These are phyloP conservation scores for Peromyscus nudipes DNA, from an alignment of 2,797 vertebrate genomes.

Conservation along the genomic window DNA sequence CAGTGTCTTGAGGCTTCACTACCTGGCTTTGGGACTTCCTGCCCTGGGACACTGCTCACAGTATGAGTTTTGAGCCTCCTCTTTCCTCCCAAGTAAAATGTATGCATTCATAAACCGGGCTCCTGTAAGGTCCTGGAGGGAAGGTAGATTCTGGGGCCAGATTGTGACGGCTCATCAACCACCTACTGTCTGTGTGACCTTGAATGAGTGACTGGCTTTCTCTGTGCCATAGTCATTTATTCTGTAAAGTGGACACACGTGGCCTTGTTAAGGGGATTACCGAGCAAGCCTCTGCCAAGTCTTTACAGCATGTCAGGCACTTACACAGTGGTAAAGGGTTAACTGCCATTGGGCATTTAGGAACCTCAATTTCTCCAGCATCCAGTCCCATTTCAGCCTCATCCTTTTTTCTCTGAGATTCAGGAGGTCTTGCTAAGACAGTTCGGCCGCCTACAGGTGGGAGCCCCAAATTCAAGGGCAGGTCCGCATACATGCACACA, in stretches of 20 bases:
- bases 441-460: background rate
- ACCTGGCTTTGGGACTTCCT: background rate
- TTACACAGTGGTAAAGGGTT: background rate
- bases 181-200: background rate
- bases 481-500: background rate
- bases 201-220: background rate
- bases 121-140: no score
- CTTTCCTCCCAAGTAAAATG: background rate
- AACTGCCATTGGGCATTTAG: background rate
- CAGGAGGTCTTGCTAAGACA: background rate
- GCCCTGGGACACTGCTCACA: background rate
- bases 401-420: background rate
- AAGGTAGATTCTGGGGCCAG: background rate
- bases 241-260: background rate
- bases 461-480: background rate
- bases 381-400: background rate
- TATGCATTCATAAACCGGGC: background rate
- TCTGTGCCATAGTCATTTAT: background rate
- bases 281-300: background rate
- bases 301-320: background rate
- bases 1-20: background rate
- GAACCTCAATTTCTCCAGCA: slow-evolving; percentile 1
- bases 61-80: background rate
- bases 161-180: background rate
- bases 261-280: background rate